Percentiles rank a stretch among this genome's conserved stretches.
Evolutionary conservation across 2,888 invertebrate species (phyloP).

Genomic region (Trissonchulus latispiculum): DNA sequence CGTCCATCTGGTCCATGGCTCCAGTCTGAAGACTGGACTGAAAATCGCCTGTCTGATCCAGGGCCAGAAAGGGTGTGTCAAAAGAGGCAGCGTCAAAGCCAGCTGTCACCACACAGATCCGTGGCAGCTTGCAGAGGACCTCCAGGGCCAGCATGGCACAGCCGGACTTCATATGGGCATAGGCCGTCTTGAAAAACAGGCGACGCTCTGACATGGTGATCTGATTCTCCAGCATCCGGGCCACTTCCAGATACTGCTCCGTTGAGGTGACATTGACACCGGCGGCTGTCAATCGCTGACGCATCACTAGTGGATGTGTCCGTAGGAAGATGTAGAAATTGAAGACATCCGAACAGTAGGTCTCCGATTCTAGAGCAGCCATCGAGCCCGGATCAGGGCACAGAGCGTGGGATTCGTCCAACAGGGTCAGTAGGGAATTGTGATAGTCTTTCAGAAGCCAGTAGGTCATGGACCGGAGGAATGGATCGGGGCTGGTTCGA

Average conservation of each 20-base stretch:
- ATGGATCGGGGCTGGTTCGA: constrained; percentile 61
- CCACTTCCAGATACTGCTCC: constrained; percentile 40
- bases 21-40: no score
- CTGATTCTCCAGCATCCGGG: constrained; percentile 36
- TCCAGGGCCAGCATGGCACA: constrained; percentile 94
- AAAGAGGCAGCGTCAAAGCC: no score
- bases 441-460: constrained; percentile 90
- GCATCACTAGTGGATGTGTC: constrained; percentile 83
- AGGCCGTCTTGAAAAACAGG: constrained; percentile 91
- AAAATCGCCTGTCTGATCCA: no score
- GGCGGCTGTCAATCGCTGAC: constrained; percentile 63
- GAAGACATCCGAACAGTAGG: constrained; percentile 37
- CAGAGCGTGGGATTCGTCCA: constrained; percentile 49
- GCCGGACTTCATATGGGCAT: constrained; percentile 90
- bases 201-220: constrained; percentile 87
- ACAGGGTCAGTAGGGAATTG: constrained; percentile 70
- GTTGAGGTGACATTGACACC: constrained; percentile 28
- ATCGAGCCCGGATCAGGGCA: not conserved
- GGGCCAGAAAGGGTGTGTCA: no score
- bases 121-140: constrained; percentile 82
- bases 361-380: constrained; percentile 2
- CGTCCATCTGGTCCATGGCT: no score
- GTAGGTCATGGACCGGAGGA: constrained; percentile 89
- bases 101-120: not conserved
- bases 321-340: constrained; percentile 96